phyloP scores from a whole-genome alignment of 2,888 invertebrate species.

The Metalampra italica region DNA sequence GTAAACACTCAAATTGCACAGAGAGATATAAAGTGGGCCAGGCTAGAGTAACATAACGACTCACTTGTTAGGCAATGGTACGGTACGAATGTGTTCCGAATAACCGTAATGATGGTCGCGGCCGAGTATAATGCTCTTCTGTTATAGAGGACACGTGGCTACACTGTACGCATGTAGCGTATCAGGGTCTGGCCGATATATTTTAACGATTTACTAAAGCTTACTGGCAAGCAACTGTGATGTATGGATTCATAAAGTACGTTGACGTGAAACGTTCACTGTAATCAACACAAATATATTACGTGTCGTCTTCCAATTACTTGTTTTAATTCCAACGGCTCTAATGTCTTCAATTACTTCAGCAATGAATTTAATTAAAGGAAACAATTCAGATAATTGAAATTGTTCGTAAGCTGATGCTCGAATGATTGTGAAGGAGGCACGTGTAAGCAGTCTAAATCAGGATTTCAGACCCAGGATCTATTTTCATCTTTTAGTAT shows the following conservation, averaged over 20 bases:
- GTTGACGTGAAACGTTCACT: too few relatives aligned
- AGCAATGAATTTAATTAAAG: too few relatives aligned
- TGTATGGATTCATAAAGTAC: too few relatives aligned
- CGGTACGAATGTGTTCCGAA: slow-evolving; percentile 38
- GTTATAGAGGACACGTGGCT: slow-evolving; percentile 44
- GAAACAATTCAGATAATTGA: too few relatives aligned
- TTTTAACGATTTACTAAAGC: neutral
- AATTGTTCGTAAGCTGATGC: too few relatives aligned
- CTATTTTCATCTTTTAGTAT: too few relatives aligned
- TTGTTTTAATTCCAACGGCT: neutral
- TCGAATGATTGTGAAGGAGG: too few relatives aligned
- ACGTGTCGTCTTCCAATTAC: neutral
- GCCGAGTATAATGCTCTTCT: slow-evolving; percentile 40
- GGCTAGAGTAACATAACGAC: slow-evolving; percentile 49
- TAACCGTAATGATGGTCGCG: slow-evolving; percentile 42
- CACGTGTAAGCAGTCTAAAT: too few relatives aligned
- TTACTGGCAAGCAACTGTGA: too few relatives aligned
- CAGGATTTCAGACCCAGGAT: too few relatives aligned
- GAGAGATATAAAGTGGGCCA: slow-evolving; percentile 43
- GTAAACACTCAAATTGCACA: slow-evolving; percentile 31
- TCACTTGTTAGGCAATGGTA: slow-evolving; percentile 56
- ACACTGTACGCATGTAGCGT: neutral
- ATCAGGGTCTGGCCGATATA: neutral
- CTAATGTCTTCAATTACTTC: too few relatives aligned
- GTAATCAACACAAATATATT: neutral